Evolutionary conservation across 2,113 vertebrate species (phyloP), one percentile per base, ranked within the genome.

Genomic region (Cochlearius cochlearius): DNA sequence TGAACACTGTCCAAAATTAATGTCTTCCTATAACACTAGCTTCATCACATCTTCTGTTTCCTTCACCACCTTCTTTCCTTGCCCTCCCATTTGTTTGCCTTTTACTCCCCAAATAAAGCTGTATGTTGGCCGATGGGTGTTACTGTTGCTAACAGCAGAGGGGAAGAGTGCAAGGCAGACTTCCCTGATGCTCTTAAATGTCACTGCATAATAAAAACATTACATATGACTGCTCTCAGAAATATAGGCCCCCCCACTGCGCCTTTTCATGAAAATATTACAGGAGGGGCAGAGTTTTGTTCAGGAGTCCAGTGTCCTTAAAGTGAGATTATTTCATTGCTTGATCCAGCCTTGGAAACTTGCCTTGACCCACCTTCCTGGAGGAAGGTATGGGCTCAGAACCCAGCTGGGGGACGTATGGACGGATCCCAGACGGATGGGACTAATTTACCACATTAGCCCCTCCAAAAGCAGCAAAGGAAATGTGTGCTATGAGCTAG

Each of bases 1-100:
- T 86, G 91, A 96, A 94, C 63, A 36, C 49, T 7, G 2, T 77
- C 86, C 95, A 94, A 92, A 91, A 94, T 75, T 67, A 50, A 58
- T 11, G 36, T 18, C 64, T 92, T 89, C 72, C 72, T 76, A 2
- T 14, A 90, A 71, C 78, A 74, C 4, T 8, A 66, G 56, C 56
- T 67, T 81, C 80, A 63, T 30, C 59, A 5, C 43, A 60, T 56
- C 41, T 20, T 60, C 82, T 49, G 38, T 52, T 71, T 52, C 3
- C 10, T 77, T 86, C 27, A 67, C 19, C 63, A 4, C 17, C 55
- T 83, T 25, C 77, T 59, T 45, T 74, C 76, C 23, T 64, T 0
- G 0, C 20, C 34, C 10, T 89, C 68, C 50, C 47, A 20, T 55
- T 50, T 77, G 10, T 55, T 86, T 84, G 50, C 32, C 69, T 88